Percentiles rank a stretch among this genome's conserved stretches.
Evolutionary conservation across 2,113 vertebrate genomes (phyloP).

Genomic region (human (Homo sapiens)): GRCh38 chr4:46995001-46995500

Average conservation of each 20-base stretch:
- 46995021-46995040: not conserved
- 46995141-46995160: not conserved
- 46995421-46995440: too few relatives aligned
- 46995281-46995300: not conserved
- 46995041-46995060: not conserved
- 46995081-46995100: not conserved
- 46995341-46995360: not conserved
- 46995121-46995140: not conserved
- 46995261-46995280: not conserved
- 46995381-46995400: too few relatives aligned
- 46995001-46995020: not conserved
- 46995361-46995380: not conserved
- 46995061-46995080: not conserved
- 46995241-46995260: not conserved
- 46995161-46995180: constrained; percentile 2
- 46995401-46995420: too few relatives aligned
- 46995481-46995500: too few relatives aligned
- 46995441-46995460: too few relatives aligned
- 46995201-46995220: not conserved
- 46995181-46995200: not conserved
- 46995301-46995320: not conserved
- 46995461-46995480: too few relatives aligned
- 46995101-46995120: not conserved
- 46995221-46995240: not conserved
- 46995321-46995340: not conserved